phyloP scores from a whole-genome alignment of 2,888 invertebrate genomes.

The Bibio marci region DNA sequence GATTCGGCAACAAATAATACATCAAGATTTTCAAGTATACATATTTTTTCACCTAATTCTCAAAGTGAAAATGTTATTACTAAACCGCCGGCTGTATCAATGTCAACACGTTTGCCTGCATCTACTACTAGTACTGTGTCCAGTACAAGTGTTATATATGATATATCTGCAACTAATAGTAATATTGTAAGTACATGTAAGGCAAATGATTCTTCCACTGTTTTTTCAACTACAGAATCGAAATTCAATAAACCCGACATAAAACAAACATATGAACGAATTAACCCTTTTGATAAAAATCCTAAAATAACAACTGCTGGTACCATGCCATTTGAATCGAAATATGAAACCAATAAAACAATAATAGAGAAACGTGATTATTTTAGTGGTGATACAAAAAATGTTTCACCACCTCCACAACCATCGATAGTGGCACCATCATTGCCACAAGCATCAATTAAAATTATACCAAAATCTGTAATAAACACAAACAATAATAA shows the following conservation, averaged over 20 bases:
- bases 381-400: not conserved
- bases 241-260: not conserved
- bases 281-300: constrained; percentile 27
- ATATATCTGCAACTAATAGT: constrained; percentile 1
- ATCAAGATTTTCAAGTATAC: too few species aligned
- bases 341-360: too few species aligned
- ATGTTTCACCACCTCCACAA: not conserved
- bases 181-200: too few species aligned
- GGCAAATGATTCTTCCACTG: constrained; percentile 1
- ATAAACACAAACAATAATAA: not conserved
- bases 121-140: not conserved
- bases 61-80: constrained; percentile 8
- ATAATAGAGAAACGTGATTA: too few species aligned
- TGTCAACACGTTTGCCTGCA: not conserved
- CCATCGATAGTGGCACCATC: not conserved
- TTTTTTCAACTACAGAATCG: constrained; percentile 20
- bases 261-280: constrained; percentile 15
- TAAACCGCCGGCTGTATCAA: constrained; percentile 2
- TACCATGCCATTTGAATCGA: too few species aligned
- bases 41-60: too few species aligned
- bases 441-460: not conserved
- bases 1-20: constrained; percentile 18
- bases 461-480: not conserved
- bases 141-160: not conserved
- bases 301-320: not conserved